Conservation (phyloP, 2,888 invertebrate species). For the Rotaria socialis region DNA sequence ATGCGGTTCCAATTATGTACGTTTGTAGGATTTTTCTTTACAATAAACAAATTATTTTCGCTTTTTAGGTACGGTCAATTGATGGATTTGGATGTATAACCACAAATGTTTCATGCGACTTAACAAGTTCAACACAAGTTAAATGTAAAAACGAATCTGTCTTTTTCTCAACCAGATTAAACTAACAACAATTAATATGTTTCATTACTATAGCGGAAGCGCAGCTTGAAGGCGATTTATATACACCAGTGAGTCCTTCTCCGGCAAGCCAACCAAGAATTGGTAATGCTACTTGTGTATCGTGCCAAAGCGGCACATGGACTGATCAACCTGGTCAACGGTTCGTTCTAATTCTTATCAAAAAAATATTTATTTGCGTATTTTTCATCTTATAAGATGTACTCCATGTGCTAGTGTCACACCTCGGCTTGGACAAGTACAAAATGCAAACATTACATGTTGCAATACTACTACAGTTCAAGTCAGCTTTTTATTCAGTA, state of each 20-base stretch:
- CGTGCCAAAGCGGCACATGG: background rate
- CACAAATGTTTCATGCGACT: background rate
- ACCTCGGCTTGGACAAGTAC: background rate
- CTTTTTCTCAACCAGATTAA: background rate
- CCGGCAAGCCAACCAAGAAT: background rate
- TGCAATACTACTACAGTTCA: background rate
- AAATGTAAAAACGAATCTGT: background rate
- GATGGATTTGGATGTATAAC: constrained; percentile 3
- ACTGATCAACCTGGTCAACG: background rate
- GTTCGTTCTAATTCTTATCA: background rate
- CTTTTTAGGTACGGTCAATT: background rate
- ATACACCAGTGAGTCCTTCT: background rate
- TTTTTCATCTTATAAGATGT: background rate
- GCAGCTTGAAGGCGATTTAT: background rate
- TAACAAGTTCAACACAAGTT: background rate
- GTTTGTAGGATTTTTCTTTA: background rate
- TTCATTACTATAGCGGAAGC: background rate
- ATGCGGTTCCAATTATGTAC: background rate
- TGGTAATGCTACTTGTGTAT: background rate
- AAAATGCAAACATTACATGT: background rate
- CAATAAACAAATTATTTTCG: background rate
- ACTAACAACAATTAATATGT: too few relatives aligned
- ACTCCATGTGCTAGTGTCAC: constrained; percentile 4
- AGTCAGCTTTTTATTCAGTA: background rate
- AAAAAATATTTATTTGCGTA: background rate